Evolutionary conservation across 1,140 invertebrate species (phyloP).

Genomic region (Zaprionus kolodkinae): DNA sequence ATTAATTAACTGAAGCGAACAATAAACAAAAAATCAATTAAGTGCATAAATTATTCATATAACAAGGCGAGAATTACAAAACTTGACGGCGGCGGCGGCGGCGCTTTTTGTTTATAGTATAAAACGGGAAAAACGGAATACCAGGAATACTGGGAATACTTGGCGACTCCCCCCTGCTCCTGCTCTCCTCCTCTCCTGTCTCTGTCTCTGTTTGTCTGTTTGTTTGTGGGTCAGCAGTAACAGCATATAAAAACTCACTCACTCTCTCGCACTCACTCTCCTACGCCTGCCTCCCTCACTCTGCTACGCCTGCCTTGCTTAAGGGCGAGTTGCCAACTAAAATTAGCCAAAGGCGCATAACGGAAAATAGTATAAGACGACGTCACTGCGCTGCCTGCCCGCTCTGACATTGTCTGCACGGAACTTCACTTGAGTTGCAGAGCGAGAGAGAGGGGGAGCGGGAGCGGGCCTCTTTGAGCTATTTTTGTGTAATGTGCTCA

Average conservation of each 20-base stretch:
- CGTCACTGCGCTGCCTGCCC: slow-evolving; percentile 2
- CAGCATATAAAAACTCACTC: slow-evolving; percentile 62
- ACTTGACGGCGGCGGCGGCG: slow-evolving; percentile 15
- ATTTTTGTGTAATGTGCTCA: slow-evolving; percentile 38
- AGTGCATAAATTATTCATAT: slow-evolving; percentile 81
- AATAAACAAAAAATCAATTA: slow-evolving; percentile 80
- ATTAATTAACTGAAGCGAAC: slow-evolving; percentile 71
- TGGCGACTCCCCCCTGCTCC: slow-evolving; percentile 38
- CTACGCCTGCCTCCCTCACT: not conserved
- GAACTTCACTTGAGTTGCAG: slow-evolving; percentile 19
- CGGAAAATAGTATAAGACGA: slow-evolving; percentile 38
- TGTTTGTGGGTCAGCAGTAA: slow-evolving; percentile 56
- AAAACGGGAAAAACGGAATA: not conserved
- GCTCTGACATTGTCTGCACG: slow-evolving; percentile 1
- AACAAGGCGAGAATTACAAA: slow-evolving; percentile 47
- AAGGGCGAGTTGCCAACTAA: slow-evolving; percentile 43
- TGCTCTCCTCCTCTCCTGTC: not conserved
- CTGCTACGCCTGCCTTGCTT: not conserved
- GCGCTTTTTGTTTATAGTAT: slow-evolving; percentile 57
- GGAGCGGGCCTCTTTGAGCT: slow-evolving; percentile 4
- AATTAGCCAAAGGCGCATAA: slow-evolving; percentile 46
- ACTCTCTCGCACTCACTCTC: slow-evolving; percentile 13
- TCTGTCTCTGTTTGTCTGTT: slow-evolving; percentile 9
- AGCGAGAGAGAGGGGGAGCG: not conserved
- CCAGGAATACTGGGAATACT: slow-evolving; percentile 8